Evolutionary conservation across 2,797 vertebrate species (phyloP), one percentile per base, ranked within the genome.

Genomic region (Mallotus villosus): DNA sequence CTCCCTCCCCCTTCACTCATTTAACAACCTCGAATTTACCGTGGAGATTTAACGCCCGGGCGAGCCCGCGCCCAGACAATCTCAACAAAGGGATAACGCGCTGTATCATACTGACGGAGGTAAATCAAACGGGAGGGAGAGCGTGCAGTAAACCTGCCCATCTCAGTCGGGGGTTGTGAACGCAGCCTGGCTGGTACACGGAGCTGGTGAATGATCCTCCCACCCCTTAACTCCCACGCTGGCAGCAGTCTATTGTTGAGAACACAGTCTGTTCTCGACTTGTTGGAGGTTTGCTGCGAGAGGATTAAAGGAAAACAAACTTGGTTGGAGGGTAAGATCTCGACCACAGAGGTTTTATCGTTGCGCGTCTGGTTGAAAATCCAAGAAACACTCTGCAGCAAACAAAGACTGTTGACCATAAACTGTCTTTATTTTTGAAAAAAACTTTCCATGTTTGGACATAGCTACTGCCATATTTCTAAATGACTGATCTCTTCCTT

Each of bases 201-300:
- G 80, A 72, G 76, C 75, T 55, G 75, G 72, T 79, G 67, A 78
- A 81, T 79, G 80, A 80, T 87, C 79, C 75, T 85, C 82, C 84
- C 68, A 78, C 81, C 77, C 58, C 57, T 66, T 46, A 21, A 59
- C 78, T 68, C 79, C 79, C 82, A 84, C 85, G 74, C 78, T 77
- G 32, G 68, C 63, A 73, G 24, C 55, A 74, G 72, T 29, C 77
- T 77, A 63, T 81, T 84, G 75, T 82, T 74, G 67, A 78, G 70
- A 63, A 77, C 27, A 63, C 72, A 41, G 70, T 74, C 73, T 37
- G 24, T 57, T 27, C 41, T 46, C 41, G 14, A 46, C 12, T 70
- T 68, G 34, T 32, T 21, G 62, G 27, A 67, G 27, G 77, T 77
- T 69, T 60, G 49, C 60, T 80, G 19, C 49, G 58, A 74, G 62